Evolutionary conservation across 2,797 vertebrate species (phyloP).

Genomic region (Premnoplex brunnescens): DNA sequence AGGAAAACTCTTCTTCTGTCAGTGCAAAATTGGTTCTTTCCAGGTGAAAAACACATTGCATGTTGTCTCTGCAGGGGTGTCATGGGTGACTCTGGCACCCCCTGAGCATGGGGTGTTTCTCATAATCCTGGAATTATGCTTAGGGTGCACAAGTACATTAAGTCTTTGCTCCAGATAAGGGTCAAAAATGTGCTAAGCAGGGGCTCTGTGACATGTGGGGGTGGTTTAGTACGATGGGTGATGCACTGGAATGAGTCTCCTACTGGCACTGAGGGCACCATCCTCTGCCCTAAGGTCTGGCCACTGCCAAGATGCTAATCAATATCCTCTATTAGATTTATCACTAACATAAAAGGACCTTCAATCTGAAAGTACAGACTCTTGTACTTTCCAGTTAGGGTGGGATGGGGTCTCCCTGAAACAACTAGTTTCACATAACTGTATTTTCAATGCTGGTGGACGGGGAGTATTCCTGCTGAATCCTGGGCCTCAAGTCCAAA

Average conservation of each 20-base stretch:
- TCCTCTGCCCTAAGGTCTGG: neutral
- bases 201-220: neutral
- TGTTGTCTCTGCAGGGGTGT: neutral
- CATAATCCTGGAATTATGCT: neutral
- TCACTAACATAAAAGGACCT: neutral
- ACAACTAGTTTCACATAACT: fast-evolving
- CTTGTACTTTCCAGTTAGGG: neutral
- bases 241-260: neutral
- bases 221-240: neutral
- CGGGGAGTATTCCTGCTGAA: neutral
- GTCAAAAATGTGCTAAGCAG: neutral
- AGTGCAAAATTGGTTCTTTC: neutral
- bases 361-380: neutral
- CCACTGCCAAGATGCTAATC: neutral
- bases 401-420: neutral
- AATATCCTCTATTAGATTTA: neutral
- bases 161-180: neutral
- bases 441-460: fast-evolving
- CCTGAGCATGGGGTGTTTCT: neutral
- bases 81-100: neutral
- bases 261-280: neutral
- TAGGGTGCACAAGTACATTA: neutral
- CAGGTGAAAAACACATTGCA: neutral
- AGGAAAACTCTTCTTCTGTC: neutral
- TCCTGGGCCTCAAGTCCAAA: neutral